Percentiles rank a stretch among this genome's conserved stretches.
These are phyloP conservation scores for Sycophila texana DNA, from an alignment of 2,888 invertebrate genomes.

Conservation along the genomic window DNA sequence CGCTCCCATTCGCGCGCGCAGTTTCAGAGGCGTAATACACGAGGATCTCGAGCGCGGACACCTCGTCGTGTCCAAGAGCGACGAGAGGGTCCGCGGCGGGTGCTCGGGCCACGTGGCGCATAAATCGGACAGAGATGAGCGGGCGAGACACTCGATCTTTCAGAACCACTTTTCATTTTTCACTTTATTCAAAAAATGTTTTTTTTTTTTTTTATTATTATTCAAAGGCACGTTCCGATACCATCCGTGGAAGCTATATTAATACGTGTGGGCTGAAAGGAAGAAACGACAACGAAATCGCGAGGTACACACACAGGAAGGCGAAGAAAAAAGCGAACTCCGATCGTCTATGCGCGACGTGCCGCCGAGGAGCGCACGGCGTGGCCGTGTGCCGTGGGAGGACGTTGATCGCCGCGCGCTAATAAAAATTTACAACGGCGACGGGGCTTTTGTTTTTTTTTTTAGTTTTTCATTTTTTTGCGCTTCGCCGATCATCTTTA, in stretches of 20 bases:
- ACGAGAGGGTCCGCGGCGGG: not conserved
- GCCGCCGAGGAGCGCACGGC: not conserved
- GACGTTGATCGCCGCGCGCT: not conserved
- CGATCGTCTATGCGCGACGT: slow-evolving; percentile 32
- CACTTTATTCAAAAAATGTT: not conserved
- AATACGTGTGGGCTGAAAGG: not conserved
- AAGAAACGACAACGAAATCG: not conserved
- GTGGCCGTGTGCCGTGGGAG: no score
- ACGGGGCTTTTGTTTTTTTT: no score
- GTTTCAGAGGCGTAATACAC: slow-evolving; percentile 43
- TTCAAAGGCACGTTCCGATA: slow-evolving; percentile 55
- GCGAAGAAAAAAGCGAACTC: not conserved
- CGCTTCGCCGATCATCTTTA: slow-evolving; percentile 11
- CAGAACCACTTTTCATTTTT: no score
- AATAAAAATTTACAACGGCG: slow-evolving; percentile 33
- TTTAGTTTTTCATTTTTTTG: no score
- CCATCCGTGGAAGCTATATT: slow-evolving; percentile 17
- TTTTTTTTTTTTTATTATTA: not conserved
- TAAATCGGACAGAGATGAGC: no score
- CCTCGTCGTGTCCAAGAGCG: slow-evolving; percentile 43
- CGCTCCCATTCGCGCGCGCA: slow-evolving; percentile 17
- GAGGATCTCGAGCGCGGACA: slow-evolving; percentile 41
- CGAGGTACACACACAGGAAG: not conserved
- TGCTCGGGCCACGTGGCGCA: no score
- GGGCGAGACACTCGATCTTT: no score